Base-by-base conservation (phyloP, 2,797 vertebrate species). In the Crenuchus spilurus region DNA sequence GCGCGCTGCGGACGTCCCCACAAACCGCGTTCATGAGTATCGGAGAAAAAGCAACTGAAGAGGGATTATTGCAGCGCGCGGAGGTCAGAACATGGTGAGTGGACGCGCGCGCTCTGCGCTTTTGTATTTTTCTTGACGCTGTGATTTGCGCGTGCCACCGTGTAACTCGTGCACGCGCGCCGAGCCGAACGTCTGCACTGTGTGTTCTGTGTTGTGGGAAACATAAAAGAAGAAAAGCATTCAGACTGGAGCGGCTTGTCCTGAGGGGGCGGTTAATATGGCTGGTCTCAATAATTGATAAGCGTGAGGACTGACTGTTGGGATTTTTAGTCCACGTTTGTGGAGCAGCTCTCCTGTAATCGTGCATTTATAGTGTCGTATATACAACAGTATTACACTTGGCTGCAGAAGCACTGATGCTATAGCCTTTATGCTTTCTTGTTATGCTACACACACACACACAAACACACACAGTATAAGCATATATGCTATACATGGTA, bases 41-140 rank as follows among this genome's bases (percentile, higher is more conserved):
- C 1, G 42, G 4, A 18, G 46, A 52, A 14, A 28, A 26, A 1
- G 22, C 22, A 69, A 57, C 46, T 2, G 44, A 9, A 26, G 46
- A n/a, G 26, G 54, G 52, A 49, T 48, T n/a, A 13, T 7, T 52
- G 44, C 54, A 20, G 46, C 49, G 44, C 44, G 64, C 7, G 18
- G 13, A 54, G 26, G 18, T 13, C 28, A 2, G 6, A 48, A 62
- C 8, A 75, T 75, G 73, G 73, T 75, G 65, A 75, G 73, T 75
- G 24, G 46, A 22, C 33, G 33, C 3, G 8, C 8, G 3, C 1
- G 22, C 1, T 1, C 1, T 16, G n/a, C n/a, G n/a, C 42, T 18
- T 42, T 42, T 1, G 13, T 16, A n/a, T 2, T 42, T 1, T 39
- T 42, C 4, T n/a, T 42, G 18, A 44, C n/a, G 42, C 14, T 44